These are phyloP conservation scores for Drosophila fungiperda DNA, from an alignment of 2,888 invertebrate species.

Conservation along the genomic window DNA sequence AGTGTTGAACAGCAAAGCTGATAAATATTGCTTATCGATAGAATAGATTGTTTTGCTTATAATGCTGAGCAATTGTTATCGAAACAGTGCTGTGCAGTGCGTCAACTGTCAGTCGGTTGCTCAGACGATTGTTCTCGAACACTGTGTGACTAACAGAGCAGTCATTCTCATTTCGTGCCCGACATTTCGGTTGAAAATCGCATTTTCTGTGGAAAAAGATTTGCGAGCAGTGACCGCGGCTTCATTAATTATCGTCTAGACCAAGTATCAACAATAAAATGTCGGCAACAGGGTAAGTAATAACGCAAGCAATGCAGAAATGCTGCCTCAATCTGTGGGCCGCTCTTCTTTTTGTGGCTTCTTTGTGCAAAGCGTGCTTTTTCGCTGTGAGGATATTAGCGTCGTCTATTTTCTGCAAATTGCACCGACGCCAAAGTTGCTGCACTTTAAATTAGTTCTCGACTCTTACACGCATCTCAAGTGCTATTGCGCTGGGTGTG, in stretches of 20 bases:
- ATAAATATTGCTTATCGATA: conserved; percentile 21
- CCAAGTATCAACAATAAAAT: conserved; percentile 60
- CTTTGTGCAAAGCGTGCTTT: conserved; percentile 75
- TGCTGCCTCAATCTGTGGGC: conserved; percentile 6
- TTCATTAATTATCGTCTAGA: conserved; percentile 37
- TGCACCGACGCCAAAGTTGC: background rate
- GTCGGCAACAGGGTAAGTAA: conserved; percentile 75
- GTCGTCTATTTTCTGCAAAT: conserved; percentile 67
- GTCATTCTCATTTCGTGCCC: conserved; percentile 63
- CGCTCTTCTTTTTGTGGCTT: conserved; percentile 69
- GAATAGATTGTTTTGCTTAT: background rate
- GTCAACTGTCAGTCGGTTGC: conserved; percentile 35
- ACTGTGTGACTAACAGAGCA: conserved; percentile 48
- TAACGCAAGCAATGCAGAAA: conserved; percentile 8
- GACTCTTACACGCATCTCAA: background rate
- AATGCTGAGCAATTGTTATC: conserved; percentile 5
- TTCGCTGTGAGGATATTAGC: conserved; percentile 27
- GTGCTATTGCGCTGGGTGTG: conserved; percentile 62
- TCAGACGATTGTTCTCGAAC: conserved; percentile 49
- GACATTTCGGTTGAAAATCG: conserved; percentile 64
- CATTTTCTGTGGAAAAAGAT: conserved; percentile 56
- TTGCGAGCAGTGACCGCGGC: conserved; percentile 31
- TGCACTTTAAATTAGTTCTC: conserved; percentile 17
- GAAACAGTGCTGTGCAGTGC: conserved; percentile 29
- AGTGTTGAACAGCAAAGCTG: conserved; percentile 27